Evolutionary conservation across 2,888 invertebrate species (phyloP), one percentile per base, ranked within the genome.

Genomic region (Nomada ferruginata): DNA sequence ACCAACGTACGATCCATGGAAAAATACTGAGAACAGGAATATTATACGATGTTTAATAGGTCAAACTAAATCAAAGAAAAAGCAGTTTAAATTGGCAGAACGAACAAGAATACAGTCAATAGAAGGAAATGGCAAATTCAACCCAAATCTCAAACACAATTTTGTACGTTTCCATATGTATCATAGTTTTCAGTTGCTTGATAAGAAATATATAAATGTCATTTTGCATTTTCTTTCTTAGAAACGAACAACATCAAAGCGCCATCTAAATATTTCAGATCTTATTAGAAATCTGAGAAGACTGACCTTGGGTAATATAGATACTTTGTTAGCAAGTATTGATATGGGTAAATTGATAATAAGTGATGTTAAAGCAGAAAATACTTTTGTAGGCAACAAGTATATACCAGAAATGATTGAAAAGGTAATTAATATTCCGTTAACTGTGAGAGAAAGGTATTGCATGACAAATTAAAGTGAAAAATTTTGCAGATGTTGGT

Each of bases 1-100:
- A 42, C 7, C 29, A 44, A 42, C 59, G 0, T 83, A 83, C 2
- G 63, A 78, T 55, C 79, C 83, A 23, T 72, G 53, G 52, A 55
- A 60, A 11, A 36, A 0, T 47, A 72, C 70, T 2, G 55, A 72
- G 23, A 57, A 11, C 0, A 80, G 18, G 42, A 20, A 61, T 4
- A 61, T 83, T 4, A 71, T 75, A 60, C 63, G 77, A n/a, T 59
- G 36, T 26, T n/a, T 72, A 15, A 5, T 29, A 13, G 53, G 65
- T 11, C 29, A 26, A 15, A 1, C 84, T 13, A 79, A 69, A 18
- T 4, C 47, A 2, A 0, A 61, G 26, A 84, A 2, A 42, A 79
- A 29, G 18, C 0, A 42, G 1, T 75, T 47, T 20, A 77, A 13
- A 64, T 10, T 53, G 7, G 18, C 36, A 0, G 80, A 84, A 50